Conservation (phyloP, 2,888 invertebrate genomes). For the Pegoplata infirma region DNA sequence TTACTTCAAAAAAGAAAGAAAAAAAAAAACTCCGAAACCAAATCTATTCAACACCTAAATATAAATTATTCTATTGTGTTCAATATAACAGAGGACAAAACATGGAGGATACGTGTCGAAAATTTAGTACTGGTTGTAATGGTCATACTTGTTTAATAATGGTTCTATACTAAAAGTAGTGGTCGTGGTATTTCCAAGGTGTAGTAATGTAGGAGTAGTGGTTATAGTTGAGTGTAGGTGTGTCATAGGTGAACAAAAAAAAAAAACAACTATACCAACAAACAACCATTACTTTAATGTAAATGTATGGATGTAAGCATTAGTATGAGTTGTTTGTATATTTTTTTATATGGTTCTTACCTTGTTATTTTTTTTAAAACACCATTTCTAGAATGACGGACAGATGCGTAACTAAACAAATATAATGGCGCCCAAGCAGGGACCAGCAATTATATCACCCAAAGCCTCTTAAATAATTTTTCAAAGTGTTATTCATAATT, state of each 20-base stretch:
- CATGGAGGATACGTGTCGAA: too few relatives aligned
- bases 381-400: too few relatives aligned
- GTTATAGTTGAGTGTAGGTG: not conserved
- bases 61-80: constrained; percentile 19
- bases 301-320: too few relatives aligned
- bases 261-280: not conserved
- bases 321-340: not conserved
- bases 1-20: too few relatives aligned
- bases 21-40: too few relatives aligned
- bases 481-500: too few relatives aligned
- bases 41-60: constrained; percentile 9
- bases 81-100: not conserved
- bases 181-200: not conserved
- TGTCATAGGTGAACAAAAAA: not conserved
- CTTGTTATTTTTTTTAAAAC: not conserved
- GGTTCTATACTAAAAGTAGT: not conserved
- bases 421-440: too few relatives aligned
- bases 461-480: too few relatives aligned
- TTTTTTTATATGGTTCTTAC: not conserved
- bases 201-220: not conserved
- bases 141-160: not conserved
- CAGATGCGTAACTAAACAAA: too few relatives aligned
- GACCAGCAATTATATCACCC: too few relatives aligned
- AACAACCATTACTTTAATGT: not conserved
- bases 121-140: not conserved